Percentiles rank a stretch among this genome's conserved stretches.
phyloP scores from a whole-genome alignment of 2,797 vertebrate species.

The Chelonia mydas region DNA sequence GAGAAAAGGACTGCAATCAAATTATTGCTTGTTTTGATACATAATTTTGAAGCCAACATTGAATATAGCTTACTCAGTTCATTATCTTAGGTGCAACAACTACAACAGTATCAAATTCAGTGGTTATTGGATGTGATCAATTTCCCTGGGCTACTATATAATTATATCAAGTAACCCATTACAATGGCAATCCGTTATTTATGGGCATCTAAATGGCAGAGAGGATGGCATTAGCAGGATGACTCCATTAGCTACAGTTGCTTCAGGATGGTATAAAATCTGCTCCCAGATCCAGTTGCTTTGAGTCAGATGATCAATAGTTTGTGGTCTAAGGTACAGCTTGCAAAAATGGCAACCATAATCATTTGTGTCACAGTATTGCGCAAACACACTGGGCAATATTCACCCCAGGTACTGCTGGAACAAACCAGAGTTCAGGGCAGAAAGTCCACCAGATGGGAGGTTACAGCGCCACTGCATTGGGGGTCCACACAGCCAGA shows the following conservation, averaged over 20 bases:
- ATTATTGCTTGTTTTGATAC: not conserved
- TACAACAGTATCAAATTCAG: not conserved
- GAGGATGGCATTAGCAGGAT: not conserved
- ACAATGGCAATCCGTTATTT: not conserved
- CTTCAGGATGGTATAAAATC: not conserved
- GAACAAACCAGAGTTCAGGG: constrained; percentile 31
- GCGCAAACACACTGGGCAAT: not conserved
- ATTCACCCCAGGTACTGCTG: not conserved
- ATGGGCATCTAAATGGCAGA: not conserved
- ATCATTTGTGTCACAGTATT: not conserved
- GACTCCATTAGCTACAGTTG: not conserved
- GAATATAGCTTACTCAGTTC: constrained; percentile 20
- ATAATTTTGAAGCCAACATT: constrained; percentile 27
- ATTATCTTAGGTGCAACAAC: constrained; percentile 1
- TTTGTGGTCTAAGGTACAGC: not conserved
- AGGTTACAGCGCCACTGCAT: constrained; percentile 4
- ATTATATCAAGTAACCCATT: not conserved
- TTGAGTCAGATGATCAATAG: constrained; percentile 19
- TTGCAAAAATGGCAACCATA: not conserved
- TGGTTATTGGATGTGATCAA: not conserved
- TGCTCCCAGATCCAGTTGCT: not conserved
- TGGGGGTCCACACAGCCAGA: not conserved
- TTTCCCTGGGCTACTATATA: not conserved
- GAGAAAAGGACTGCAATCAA: not conserved
- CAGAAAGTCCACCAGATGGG: not conserved